Conservation (phyloP, 53 echinoderm and acorn worm species). For the Hippasteria phrygiana region DNA sequence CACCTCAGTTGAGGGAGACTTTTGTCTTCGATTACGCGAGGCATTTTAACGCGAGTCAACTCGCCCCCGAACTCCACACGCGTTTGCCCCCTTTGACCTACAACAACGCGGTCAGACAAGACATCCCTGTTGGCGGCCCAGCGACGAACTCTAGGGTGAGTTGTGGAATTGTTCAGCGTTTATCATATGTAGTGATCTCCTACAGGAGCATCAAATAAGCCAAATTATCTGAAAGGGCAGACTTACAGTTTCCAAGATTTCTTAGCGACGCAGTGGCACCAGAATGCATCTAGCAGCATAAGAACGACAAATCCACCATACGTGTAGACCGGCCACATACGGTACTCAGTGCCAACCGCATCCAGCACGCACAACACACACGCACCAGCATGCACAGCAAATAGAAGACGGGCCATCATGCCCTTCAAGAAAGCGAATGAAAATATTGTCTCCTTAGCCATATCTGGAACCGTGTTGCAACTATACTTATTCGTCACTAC, state of each 20-base stretch:
- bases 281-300: not conserved
- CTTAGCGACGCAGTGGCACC: not conserved
- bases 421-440: not conserved
- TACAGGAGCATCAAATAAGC: no score
- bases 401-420: not conserved
- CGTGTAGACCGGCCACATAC: conserved; percentile 8
- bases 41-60: no score
- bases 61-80: no score
- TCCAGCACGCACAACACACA: not conserved
- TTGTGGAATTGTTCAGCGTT: no score
- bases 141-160: no score
- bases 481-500: no score
- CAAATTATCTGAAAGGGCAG: not conserved
- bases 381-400: not conserved
- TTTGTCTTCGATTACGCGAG: no score
- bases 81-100: no score
- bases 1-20: no score
- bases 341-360: not conserved
- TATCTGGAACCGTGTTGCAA: not conserved
- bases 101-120: no score
- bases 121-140: no score
- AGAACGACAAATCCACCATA: not conserved
- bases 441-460: not conserved
- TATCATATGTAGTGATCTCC: no score
- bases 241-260: not conserved